Percentiles rank a stretch among this genome's conserved stretches.
Evolutionary conservation across 1,140 invertebrate species (phyloP).

Genomic region (Drosophila triauraria): DNA sequence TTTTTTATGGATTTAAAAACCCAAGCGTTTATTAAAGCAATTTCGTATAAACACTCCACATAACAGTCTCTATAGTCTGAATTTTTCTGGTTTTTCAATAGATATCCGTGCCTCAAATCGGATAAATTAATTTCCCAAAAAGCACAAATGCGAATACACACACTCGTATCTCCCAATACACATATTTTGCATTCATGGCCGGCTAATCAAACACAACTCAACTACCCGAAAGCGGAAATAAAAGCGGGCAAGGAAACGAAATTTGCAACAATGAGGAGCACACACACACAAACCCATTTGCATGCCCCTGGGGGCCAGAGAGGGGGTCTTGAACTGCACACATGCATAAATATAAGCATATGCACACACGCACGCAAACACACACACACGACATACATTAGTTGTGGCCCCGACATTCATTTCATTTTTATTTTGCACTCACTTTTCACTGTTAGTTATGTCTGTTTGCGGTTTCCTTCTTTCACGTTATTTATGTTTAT

Average conservation of each 20-base stretch:
- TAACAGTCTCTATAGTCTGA: not conserved
- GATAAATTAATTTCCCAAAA: slow-evolving; percentile 7
- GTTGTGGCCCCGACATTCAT: slow-evolving; percentile 51
- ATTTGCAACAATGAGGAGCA: slow-evolving; percentile 45
- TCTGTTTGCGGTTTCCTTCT: slow-evolving; percentile 73
- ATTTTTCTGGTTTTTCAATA: not conserved
- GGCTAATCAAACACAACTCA: slow-evolving; percentile 48
- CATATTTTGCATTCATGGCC: slow-evolving; percentile 21
- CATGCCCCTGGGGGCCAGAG: not conserved
- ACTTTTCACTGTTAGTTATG: slow-evolving; percentile 80
- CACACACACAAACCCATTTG: slow-evolving; percentile 18
- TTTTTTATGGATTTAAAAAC: not conserved
- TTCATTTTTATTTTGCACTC: slow-evolving; percentile 65
- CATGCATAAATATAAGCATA: slow-evolving; percentile 40
- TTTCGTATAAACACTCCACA: not conserved
- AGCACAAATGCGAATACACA: slow-evolving; percentile 1
- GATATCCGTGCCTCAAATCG: not conserved
- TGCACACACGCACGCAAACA: slow-evolving; percentile 14
- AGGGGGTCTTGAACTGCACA: slow-evolving; percentile 8
- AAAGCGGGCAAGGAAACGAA: slow-evolving; percentile 38
- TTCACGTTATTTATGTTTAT: slow-evolving; percentile 75
- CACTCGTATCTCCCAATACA: slow-evolving; percentile 6
- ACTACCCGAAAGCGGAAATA: slow-evolving; percentile 38
- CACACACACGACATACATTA: slow-evolving; percentile 39
- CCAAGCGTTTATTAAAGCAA: not conserved